Evolutionary conservation across 1,140 invertebrate genomes (phyloP), one percentile per base, ranked within the genome.

Genomic region (Triops cancriformis): DNA sequence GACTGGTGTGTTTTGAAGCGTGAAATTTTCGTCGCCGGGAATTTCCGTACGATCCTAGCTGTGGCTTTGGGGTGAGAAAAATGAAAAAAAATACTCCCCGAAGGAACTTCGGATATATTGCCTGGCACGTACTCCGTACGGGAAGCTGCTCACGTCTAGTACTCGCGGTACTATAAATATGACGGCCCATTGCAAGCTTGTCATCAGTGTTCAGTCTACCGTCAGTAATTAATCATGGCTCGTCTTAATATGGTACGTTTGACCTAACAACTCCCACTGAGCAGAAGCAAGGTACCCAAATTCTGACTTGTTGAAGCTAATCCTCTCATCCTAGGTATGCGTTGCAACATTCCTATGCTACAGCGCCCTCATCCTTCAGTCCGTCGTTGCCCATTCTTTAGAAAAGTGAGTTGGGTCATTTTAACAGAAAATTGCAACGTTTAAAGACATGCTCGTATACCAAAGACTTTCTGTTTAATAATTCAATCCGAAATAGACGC

Each of bases 1-100:
- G 51, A 64, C 51, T 64, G 51, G 51, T 64, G 51, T 64, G 51
- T 64, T 64, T 64, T 64, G 51, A 64, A 14, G 51, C 51, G 51
- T 64, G 51, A 64, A 64, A 64, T 9, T 64, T 64, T 37, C 31
- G 31, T 37, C 31, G 51, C 18, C 23, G 51, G 51, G 51, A 64
- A 64, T 64, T 64, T 64, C 51, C 51, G 51, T 6, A 64, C 18
- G 51, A 18, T 64, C 10, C 14, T n/a, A 23, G 31, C 7, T 37
- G 31, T 37, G 31, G 31, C 31, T 37, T 37, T 7, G 31, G 31
- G 31, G 31, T 37, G 31, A 37, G 2, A 37, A 37, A 37, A 37
- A n/a, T n/a, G n/a, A 7, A 37, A 37, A 37, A 37, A 37, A 37
- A 37, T 7, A 2, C 7, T 2, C 31, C 31, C 31, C 7, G 31